These are phyloP conservation scores for Masnerella sp. DNA, from an alignment of 2,888 invertebrate species.

Conservation along the genomic window DNA sequence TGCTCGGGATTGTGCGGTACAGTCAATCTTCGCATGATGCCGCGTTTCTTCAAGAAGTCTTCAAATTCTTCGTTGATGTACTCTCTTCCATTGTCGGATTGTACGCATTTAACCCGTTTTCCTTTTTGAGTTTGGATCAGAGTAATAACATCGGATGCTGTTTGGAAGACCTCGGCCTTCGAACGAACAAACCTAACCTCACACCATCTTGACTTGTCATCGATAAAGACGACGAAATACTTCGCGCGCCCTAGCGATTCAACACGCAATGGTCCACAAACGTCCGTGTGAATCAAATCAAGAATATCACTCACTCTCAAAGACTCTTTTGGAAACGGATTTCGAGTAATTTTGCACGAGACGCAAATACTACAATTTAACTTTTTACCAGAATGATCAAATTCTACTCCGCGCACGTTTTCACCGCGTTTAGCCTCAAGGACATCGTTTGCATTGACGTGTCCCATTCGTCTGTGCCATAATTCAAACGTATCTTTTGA, in stretches of 20 bases:
- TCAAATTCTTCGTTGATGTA: slow-evolving; percentile 20
- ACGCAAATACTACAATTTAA: slow-evolving; percentile 8
- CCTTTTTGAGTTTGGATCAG: slow-evolving; percentile 5
- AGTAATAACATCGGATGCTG: not conserved
- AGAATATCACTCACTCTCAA: not conserved
- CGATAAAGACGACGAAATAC: slow-evolving; percentile 61
- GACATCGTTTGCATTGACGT: slow-evolving; percentile 22
- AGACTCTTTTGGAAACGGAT: slow-evolving; percentile 10
- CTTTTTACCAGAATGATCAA: not conserved
- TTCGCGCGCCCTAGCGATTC: slow-evolving; percentile 41
- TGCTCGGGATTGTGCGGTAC: slow-evolving; percentile 23
- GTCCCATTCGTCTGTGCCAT: slow-evolving; percentile 34
- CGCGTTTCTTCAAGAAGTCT: slow-evolving; percentile 14
- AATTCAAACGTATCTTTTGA: too few species aligned
- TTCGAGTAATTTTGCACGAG: slow-evolving; percentile 9
- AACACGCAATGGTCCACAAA: slow-evolving; percentile 59
- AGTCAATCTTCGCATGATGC: slow-evolving; percentile 25
- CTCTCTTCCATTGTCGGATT: slow-evolving; percentile 18
- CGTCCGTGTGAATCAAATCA: slow-evolving; percentile 60
- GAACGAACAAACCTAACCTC: slow-evolving; percentile 5
- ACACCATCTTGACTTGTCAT: slow-evolving; percentile 59
- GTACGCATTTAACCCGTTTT: slow-evolving; percentile 7
- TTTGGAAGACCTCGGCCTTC: slow-evolving; percentile 16
- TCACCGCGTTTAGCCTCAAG: slow-evolving; percentile 5
- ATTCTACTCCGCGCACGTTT: slow-evolving; percentile 5